These are phyloP conservation scores for Drosophila busckii DNA, from an alignment of 1,140 invertebrate species.

Conservation along the genomic window DNA sequence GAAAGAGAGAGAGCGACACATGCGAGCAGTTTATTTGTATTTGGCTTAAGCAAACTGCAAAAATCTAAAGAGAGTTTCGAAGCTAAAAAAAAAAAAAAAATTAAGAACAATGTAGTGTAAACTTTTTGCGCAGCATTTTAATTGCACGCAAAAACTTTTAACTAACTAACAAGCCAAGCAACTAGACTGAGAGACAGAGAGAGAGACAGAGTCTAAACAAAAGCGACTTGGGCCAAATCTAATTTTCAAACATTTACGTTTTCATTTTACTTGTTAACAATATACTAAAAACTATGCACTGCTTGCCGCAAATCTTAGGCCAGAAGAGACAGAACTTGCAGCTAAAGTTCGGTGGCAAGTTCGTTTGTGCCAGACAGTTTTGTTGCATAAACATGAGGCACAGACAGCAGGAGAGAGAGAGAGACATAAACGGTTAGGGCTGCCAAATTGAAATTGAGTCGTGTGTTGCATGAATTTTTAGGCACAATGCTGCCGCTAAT, in stretches of 20 bases:
- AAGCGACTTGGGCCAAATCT: constrained; percentile 64
- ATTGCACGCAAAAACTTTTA: constrained; percentile 75
- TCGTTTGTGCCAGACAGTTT: constrained; percentile 2
- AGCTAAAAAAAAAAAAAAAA: constrained; percentile 38
- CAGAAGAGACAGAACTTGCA: too few species aligned
- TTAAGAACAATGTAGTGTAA: constrained; percentile 71
- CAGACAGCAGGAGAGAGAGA: too few species aligned
- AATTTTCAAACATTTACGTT: constrained; percentile 78
- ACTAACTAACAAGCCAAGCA: constrained; percentile 74
- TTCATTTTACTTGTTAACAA: constrained; percentile 76
- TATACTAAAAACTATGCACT: constrained; percentile 34
- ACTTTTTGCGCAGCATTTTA: constrained; percentile 75
- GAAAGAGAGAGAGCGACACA: constrained; percentile 10
- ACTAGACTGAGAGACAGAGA: constrained; percentile 37
- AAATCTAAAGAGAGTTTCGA: constrained; percentile 26
- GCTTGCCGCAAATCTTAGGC: constrained; percentile 36
- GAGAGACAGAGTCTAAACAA: constrained; percentile 46
- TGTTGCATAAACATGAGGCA: constrained; percentile 66
- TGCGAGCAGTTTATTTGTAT: constrained; percentile 59
- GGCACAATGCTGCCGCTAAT: background rate
- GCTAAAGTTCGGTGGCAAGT: constrained; percentile 7
- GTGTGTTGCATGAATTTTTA: constrained; percentile 27
- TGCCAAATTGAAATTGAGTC: constrained; percentile 54
- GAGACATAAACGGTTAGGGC: constrained; percentile 7
- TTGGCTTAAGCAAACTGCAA: constrained; percentile 67